These are phyloP conservation scores for Hippoglossus hippoglossus DNA, from an alignment of 2,797 vertebrate genomes.

Conservation along the genomic window DNA sequence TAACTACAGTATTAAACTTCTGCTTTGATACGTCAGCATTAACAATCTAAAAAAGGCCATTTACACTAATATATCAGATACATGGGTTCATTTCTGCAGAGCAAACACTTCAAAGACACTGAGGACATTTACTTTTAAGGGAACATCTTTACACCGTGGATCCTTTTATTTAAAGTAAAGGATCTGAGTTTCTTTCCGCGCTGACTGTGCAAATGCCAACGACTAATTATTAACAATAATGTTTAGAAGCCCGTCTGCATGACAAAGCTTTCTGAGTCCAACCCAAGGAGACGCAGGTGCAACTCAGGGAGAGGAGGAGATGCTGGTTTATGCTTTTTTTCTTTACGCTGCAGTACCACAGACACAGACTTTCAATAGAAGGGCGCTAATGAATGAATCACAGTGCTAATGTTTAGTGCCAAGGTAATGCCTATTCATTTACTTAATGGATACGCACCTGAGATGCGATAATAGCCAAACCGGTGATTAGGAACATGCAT, in stretches of 20 bases:
- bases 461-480: constrained; percentile 52
- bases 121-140: not conserved
- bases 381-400: constrained; percentile 58
- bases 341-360: not conserved
- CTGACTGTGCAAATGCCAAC: not conserved
- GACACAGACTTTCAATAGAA: constrained; percentile 40
- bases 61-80: no score
- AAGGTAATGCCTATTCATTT: constrained; percentile 66
- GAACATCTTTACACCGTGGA: not conserved
- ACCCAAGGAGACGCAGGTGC: not conserved
- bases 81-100: no score
- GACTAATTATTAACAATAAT: not conserved
- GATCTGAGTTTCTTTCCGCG: no score
- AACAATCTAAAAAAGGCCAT: no score
- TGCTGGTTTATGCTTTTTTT: constrained; percentile 17
- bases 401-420: constrained; percentile 50
- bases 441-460: constrained; percentile 60
- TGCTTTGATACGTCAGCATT: no score
- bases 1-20: no score
- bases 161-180: not conserved
- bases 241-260: not conserved
- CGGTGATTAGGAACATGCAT: constrained; percentile 54
- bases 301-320: constrained; percentile 9
- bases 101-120: no score
- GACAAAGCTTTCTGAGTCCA: not conserved